Percentiles rank a stretch among this genome's conserved stretches.
These are phyloP conservation scores for Kryptopterus vitreolus DNA, from an alignment of 2,797 vertebrate species.

Conservation along the genomic window DNA sequence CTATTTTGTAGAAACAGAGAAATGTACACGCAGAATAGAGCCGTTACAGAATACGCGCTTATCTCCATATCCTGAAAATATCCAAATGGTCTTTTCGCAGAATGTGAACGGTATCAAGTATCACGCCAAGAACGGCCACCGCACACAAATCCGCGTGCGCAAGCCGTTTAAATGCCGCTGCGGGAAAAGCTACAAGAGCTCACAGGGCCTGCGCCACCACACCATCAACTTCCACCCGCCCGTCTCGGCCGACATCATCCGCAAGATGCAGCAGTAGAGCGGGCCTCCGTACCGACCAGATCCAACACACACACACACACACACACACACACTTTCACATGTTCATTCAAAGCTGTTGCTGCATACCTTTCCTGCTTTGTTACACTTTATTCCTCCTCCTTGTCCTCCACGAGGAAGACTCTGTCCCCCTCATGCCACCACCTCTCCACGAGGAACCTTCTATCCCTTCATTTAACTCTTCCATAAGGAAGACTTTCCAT, in stretches of 20 bases:
- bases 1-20: background rate
- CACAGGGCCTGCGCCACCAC: conserved; percentile 98
- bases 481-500: conserved; percentile 41
- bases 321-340: conserved; percentile 9
- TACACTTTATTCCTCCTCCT: conserved; percentile 23
- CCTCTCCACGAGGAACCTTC: conserved; percentile 35
- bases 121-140: conserved; percentile 98
- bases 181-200: conserved; percentile 99
- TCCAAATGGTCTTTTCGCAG: conserved; percentile 65
- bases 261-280: conserved; percentile 94
- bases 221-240: conserved; percentile 98
- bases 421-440: conserved; percentile 17
- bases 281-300: conserved; percentile 65
- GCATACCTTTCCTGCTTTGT: conserved; percentile 16
- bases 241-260: conserved; percentile 90
- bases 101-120: conserved; percentile 99
- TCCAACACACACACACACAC: conserved; percentile 22
- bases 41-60: background rate
- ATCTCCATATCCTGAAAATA: background rate
- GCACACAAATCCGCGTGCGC: conserved; percentile 95
- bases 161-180: conserved; percentile 99
- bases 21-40: background rate
- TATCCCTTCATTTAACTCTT: conserved; percentile 39
- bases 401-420: conserved; percentile 36
- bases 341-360: conserved; percentile 31